Percentiles rank a stretch among this genome's conserved stretches.
Evolutionary conservation across 2,797 vertebrate species (phyloP).

Genomic region (Phaenicophaeus curvirostris): DNA sequence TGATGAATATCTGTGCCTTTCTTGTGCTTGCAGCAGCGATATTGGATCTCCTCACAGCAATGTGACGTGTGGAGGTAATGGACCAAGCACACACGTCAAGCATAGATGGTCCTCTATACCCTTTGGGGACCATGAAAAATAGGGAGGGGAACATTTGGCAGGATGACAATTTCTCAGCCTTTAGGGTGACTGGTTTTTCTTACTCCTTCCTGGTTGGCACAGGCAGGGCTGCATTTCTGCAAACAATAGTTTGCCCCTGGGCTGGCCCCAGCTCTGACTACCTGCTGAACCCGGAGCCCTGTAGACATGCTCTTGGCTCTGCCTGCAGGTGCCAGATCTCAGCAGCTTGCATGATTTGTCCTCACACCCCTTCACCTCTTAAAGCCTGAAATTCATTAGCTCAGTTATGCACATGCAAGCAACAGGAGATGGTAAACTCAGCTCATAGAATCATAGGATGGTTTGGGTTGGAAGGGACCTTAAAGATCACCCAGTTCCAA

Average conservation of each 20-base stretch:
- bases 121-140: background rate
- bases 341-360: background rate
- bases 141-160: background rate
- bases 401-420: background rate
- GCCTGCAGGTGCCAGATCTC: background rate
- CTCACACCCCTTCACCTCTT: background rate
- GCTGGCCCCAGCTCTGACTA: background rate
- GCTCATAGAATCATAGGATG: too few relatives aligned
- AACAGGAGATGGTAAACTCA: too few relatives aligned
- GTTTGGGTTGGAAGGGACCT: too few relatives aligned
- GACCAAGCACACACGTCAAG: background rate
- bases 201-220: slow-evolving; percentile 51
- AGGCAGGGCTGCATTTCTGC: slow-evolving; percentile 9
- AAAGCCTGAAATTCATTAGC: background rate
- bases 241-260: background rate
- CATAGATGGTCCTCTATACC: accelerated
- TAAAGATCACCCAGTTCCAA: too few relatives aligned
- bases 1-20: background rate
- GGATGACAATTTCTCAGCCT: background rate
- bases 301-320: background rate
- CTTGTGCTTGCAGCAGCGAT: accelerated
- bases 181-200: background rate
- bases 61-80: accelerated
- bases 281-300: background rate
- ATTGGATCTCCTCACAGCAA: background rate